Conservation (phyloP, 2,888 invertebrate genomes). For the Resseliella maxima region DNA sequence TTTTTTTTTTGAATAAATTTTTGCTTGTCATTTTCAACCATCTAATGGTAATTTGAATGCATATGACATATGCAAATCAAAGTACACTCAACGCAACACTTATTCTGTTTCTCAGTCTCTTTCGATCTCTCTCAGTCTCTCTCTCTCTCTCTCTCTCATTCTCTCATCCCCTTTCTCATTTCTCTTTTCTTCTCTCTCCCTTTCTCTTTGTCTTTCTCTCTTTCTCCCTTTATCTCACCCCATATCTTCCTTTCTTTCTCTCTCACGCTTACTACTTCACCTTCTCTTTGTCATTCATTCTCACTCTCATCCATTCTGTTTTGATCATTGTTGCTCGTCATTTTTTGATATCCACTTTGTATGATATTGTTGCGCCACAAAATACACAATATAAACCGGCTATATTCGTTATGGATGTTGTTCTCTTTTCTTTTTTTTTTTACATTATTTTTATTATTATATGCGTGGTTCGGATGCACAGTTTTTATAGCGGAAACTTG, state of each 20-base stretch:
- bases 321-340: not conserved
- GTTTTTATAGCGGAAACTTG: slow-evolving; percentile 37
- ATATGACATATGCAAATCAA: slow-evolving; percentile 45
- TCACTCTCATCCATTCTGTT: no score
- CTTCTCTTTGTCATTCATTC: no score
- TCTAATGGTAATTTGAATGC: not conserved
- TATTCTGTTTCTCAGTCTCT: not conserved
- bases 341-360: not conserved
- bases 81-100: not conserved
- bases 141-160: no score
- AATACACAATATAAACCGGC: slow-evolving; percentile 19
- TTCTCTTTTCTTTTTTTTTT: not conserved
- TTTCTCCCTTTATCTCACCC: no score
- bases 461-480: not conserved
- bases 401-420: slow-evolving; percentile 13
- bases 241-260: no score
- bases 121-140: no score
- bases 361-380: not conserved
- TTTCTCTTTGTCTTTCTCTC: no score
- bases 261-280: no score
- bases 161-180: no score
- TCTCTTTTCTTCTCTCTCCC: no score
- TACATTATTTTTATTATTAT: slow-evolving; percentile 19
- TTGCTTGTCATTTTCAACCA: not conserved
- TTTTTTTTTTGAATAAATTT: not conserved